Conservation (phyloP, 2,888 invertebrate species). For the Cecidostiba fungosa region DNA sequence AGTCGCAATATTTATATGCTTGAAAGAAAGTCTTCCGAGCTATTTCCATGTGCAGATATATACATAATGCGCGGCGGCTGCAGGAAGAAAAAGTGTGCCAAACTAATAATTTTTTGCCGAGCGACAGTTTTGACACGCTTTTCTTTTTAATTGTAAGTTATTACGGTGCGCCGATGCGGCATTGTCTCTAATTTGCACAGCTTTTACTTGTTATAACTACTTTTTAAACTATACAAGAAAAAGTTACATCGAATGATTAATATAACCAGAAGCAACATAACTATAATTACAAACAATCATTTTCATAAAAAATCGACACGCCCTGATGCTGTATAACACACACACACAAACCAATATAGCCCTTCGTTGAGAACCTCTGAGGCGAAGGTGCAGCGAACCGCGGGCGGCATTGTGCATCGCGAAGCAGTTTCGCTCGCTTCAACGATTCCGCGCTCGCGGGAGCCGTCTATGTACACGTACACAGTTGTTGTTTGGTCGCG, state of each 20-base stretch:
- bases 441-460: conserved; percentile 29
- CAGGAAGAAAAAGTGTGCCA: conserved; percentile 4
- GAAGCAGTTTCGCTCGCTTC: conserved; percentile 30
- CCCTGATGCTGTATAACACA: background rate
- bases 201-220: too few species aligned
- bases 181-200: too few species aligned
- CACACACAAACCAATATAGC: background rate
- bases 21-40: background rate
- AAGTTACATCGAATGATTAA: too few species aligned
- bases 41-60: conserved; percentile 18
- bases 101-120: background rate
- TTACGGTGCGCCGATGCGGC: background rate
- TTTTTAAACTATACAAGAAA: too few species aligned
- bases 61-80: background rate
- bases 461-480: too few species aligned
- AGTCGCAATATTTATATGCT: conserved; percentile 13
- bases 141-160: background rate
- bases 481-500: background rate
- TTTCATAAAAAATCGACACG: background rate
- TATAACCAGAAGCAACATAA: too few species aligned
- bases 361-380: conserved; percentile 29
- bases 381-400: conserved; percentile 54
- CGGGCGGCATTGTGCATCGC: conserved; percentile 34
- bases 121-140: conserved; percentile 1
- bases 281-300: too few species aligned